These are phyloP conservation scores for Podabrus alpinus DNA, from an alignment of 2,888 invertebrate species.

Conservation along the genomic window DNA sequence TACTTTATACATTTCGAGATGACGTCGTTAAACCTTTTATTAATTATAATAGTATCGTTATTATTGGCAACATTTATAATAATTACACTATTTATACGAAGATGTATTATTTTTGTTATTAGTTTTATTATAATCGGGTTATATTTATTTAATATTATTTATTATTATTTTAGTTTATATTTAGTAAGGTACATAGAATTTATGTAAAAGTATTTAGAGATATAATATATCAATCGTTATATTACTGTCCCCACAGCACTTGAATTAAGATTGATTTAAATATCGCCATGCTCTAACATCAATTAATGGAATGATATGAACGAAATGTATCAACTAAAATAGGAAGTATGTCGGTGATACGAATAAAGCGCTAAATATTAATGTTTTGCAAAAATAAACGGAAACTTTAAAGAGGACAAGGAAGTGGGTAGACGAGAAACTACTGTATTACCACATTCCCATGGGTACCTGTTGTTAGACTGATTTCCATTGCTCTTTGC, in stretches of 20 bases:
- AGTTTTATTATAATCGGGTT: neutral
- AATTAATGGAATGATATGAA: neutral
- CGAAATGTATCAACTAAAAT: neutral
- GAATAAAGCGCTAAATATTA: constrained; percentile 12
- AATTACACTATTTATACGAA: neutral
- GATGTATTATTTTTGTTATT: neutral
- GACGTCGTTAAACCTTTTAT: neutral
- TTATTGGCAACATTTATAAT: neutral
- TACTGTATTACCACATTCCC: constrained; percentile 36
- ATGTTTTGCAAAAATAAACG: constrained; percentile 24
- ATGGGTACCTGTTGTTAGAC: constrained; percentile 91
- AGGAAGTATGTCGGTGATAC: constrained; percentile 10
- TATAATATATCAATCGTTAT: neutral
- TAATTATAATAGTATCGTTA: neutral
- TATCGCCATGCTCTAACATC: neutral
- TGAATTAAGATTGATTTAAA: neutral
- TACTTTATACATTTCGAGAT: neutral
- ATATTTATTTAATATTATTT: neutral
- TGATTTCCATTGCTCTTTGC: constrained; percentile 94
- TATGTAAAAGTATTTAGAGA: too few relatives aligned
- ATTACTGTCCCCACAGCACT: neutral
- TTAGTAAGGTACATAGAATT: too few relatives aligned
- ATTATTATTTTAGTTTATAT: neutral
- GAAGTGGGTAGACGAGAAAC: constrained; percentile 26
- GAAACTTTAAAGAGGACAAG: constrained; percentile 22